phyloP scores from a whole-genome alignment of 2,797 vertebrate species.

The Chaunax sp. region DNA sequence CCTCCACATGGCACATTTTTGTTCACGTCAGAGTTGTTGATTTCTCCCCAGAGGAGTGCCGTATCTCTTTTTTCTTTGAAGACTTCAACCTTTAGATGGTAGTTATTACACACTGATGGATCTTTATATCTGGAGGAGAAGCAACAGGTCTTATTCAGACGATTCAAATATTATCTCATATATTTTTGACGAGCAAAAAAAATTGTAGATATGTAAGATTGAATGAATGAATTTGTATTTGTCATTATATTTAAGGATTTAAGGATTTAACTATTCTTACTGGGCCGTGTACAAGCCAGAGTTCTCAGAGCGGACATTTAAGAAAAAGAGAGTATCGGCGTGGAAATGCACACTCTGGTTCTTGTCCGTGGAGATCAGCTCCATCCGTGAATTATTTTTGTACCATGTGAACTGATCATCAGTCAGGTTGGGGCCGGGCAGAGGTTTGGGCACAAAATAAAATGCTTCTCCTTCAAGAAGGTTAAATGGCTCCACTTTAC shows the following conservation, averaged over 20 bases:
- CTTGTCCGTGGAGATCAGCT: constrained; percentile 38
- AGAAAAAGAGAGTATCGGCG: constrained; percentile 27
- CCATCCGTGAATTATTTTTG: background rate
- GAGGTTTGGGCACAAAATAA: fast-evolving
- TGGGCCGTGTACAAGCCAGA: constrained; percentile 43
- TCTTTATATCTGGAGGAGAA: constrained; percentile 14
- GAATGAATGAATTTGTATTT: too few relatives aligned
- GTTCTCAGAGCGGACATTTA: constrained; percentile 34
- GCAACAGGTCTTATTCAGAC: background rate
- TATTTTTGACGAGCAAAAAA: too few relatives aligned
- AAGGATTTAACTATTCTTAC: too few relatives aligned
- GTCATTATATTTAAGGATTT: too few relatives aligned
- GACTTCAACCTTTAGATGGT: background rate
- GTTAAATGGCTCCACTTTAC: fast-evolving
- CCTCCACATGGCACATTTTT: background rate
- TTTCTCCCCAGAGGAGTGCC: fast-evolving
- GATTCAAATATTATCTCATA: too few relatives aligned
- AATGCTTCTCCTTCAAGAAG: constrained; percentile 52
- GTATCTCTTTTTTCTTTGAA: background rate
- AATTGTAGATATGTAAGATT: too few relatives aligned
- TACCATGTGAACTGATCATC: constrained; percentile 41
- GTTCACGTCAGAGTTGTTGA: fast-evolving
- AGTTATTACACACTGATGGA: background rate
- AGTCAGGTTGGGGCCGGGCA: fast-evolving
- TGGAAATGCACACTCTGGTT: constrained; percentile 39